Base-by-base conservation (phyloP, 2,113 vertebrate species). In the Loxodonta africana region DNA sequence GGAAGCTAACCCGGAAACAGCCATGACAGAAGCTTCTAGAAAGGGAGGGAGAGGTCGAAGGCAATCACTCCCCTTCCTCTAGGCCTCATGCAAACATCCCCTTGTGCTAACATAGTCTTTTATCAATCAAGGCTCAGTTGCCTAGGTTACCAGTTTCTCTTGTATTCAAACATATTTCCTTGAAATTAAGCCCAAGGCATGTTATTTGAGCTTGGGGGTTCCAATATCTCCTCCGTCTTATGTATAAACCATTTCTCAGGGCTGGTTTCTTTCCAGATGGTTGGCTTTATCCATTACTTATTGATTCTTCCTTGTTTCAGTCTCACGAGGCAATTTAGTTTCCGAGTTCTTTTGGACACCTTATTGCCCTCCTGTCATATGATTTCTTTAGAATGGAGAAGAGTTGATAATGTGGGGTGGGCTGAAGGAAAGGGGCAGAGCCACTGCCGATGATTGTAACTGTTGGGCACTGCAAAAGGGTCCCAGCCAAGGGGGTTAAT, bases 191-290 rank as follows among this genome's bases (percentile, higher is more conserved):
- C 3, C 6, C 26, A 53, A 28, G 33, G 65, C 21, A 12, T 28
- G 0, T 0, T 8, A 2, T 6, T 1, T 4, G 67, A 41, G 14
- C 30, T 5, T 74, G 44, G 25, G 18, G 8, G 14, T 28, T 33
- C 3, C 1, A 1, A 0, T 1, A 1, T 25, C 67, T 51, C 37
- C 62, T 63, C 51, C 1, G 2, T 9, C 60, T 26, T 6, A 0
- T 30, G 20, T 2, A 11, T 0, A 28, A 23, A 41, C 17, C 21
- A 0, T 14, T 33, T 20, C 63, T 25, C 21, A 6, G 65, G 23
- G 41, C 18, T 62, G 85, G 3, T 20, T 90, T 77, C 93, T 81
- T 76, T 73, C 30, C 44, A 41, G 10, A 28, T 2, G n/a, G 41
- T 6, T 28, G n/a, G 10, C 25, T 92, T 30, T 57, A 7, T 26